A percentile compares a stretch with the other conserved stretches of the same genome.
These are phyloP conservation scores for Electrophaes corylata DNA, from an alignment of 2,888 invertebrate species.

Conservation along the genomic window DNA sequence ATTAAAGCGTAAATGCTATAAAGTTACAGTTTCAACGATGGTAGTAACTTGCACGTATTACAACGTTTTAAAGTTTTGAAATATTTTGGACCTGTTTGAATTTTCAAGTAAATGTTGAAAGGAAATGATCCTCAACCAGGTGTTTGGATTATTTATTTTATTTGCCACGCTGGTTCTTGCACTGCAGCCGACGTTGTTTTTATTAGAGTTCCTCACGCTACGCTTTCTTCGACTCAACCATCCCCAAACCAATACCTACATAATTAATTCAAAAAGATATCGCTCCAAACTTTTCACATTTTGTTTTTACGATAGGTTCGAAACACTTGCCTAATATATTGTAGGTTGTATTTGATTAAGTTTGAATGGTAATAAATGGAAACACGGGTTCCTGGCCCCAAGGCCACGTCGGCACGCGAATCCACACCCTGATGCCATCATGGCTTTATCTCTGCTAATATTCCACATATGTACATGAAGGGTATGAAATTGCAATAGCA, in stretches of 20 bases:
- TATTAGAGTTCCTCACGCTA: not conserved
- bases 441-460: conserved; percentile 64
- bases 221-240: conserved; percentile 6
- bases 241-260: conserved; percentile 3
- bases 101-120: too few species aligned
- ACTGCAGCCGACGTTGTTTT: not conserved
- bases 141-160: not conserved
- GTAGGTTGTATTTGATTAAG: conserved; percentile 67
- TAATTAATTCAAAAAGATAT: conserved; percentile 25
- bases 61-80: too few species aligned
- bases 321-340: conserved; percentile 53
- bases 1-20: too few species aligned
- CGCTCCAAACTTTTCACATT: conserved; percentile 37
- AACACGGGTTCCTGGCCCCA: conserved; percentile 49
- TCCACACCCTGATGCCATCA: conserved; percentile 49
- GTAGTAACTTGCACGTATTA: too few species aligned
- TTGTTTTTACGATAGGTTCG: conserved; percentile 43
- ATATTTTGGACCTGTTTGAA: too few species aligned
- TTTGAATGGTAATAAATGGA: conserved; percentile 69
- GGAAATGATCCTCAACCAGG: too few species aligned
- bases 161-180: not conserved
- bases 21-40: too few species aligned
- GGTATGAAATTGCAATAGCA: conserved; percentile 13
- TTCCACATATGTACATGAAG: conserved; percentile 39
- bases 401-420: conserved; percentile 70